Conservation (phyloP, 2,888 invertebrate genomes). For the Tanypteryx hageni region DNA sequence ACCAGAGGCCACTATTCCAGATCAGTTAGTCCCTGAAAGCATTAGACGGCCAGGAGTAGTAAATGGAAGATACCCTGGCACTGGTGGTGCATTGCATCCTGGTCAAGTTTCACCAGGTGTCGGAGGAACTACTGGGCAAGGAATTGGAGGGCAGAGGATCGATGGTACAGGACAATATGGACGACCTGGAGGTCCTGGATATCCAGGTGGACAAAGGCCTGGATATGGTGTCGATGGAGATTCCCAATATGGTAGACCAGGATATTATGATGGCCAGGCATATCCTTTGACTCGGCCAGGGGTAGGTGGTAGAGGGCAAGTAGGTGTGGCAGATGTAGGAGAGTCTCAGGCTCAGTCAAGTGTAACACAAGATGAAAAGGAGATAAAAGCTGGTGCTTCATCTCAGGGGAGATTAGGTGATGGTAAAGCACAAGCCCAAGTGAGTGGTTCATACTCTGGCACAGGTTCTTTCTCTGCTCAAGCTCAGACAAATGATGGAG, state of each 20-base stretch:
- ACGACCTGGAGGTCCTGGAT: constrained; percentile 54
- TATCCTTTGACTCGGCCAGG: constrained; percentile 68
- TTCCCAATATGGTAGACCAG: constrained; percentile 66
- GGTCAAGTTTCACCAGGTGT: constrained; percentile 55
- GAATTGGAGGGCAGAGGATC: constrained; percentile 66
- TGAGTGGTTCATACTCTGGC: constrained; percentile 87
- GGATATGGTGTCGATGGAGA: constrained; percentile 51
- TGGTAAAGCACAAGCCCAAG: constrained; percentile 88
- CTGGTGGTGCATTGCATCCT: constrained; percentile 35
- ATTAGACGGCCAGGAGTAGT: constrained; percentile 65
- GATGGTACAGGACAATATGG: constrained; percentile 66
- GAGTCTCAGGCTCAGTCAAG: constrained; percentile 86
- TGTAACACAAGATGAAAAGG: constrained; percentile 78
- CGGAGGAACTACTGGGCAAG: constrained; percentile 65
- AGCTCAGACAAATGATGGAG: constrained; percentile 86
- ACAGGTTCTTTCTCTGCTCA: constrained; percentile 89
- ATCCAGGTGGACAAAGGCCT: constrained; percentile 64
- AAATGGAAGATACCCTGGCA: constrained; percentile 51
- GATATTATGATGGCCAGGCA: constrained; percentile 32
- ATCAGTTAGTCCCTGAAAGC: not conserved
- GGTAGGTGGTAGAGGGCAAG: constrained; percentile 68
- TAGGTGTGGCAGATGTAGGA: constrained; percentile 78
- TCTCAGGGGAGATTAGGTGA: constrained; percentile 86
- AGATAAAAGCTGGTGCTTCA: constrained; percentile 86
- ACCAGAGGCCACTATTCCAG: not conserved